Evolutionary conservation across 2,888 invertebrate species (phyloP).

Genomic region (Cheilosia urbana): DNA sequence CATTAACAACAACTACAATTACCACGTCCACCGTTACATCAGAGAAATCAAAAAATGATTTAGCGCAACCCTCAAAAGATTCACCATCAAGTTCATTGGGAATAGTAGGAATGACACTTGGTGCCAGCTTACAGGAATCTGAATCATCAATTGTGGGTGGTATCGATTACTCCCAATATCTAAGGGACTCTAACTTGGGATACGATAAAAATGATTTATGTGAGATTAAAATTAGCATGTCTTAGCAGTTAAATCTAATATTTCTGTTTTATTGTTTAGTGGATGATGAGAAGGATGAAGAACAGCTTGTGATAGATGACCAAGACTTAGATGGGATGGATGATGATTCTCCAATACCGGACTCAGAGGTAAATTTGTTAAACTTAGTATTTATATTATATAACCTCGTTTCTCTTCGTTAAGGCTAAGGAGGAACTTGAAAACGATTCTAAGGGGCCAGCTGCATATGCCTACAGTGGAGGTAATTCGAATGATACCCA

Average conservation of each 20-base stretch:
- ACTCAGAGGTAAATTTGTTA: constrained; percentile 23
- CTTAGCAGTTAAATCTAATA: not conserved
- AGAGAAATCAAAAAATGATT: constrained; percentile 47
- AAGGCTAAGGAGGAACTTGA: constrained; percentile 53
- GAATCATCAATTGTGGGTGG: constrained; percentile 75
- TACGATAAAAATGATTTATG: constrained; percentile 80
- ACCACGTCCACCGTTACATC: constrained; percentile 57
- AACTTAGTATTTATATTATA: not conserved
- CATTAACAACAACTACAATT: constrained; percentile 63
- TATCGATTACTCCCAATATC: constrained; percentile 83
- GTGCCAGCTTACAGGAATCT: constrained; percentile 1
- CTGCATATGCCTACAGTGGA: constrained; percentile 13
- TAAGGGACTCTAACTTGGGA: constrained; percentile 83
- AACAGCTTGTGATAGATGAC: constrained; percentile 83
- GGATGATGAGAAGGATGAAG: constrained; percentile 86
- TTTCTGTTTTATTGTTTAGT: constrained; percentile 79
- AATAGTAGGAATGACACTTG: not conserved
- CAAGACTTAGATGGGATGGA: constrained; percentile 82
- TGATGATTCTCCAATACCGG: constrained; percentile 53
- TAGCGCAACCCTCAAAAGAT: constrained; percentile 76
- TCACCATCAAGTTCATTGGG: constrained; percentile 11
- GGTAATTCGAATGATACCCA: constrained; percentile 28
- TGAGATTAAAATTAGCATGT: constrained; percentile 76
- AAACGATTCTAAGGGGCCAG: constrained; percentile 39
- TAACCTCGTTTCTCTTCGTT: not conserved